phyloP scores from a whole-genome alignment of 2,888 invertebrate genomes.

The Eupithecia subumbrata region DNA sequence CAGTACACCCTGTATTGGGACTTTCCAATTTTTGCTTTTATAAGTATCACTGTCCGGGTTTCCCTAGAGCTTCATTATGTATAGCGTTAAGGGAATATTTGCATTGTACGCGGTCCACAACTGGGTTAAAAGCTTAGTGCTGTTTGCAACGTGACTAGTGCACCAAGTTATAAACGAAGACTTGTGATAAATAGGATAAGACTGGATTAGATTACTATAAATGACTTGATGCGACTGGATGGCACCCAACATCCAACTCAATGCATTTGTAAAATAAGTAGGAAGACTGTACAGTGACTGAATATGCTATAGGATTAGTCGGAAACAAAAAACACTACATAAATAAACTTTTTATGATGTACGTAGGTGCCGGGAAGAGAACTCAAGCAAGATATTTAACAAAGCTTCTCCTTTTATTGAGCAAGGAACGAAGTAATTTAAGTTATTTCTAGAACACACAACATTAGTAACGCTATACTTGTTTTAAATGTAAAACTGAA shows the following conservation, averaged over 20 bases:
- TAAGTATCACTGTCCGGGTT: conserved; percentile 52
- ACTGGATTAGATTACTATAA: conserved; percentile 23
- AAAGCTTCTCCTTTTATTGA: background rate
- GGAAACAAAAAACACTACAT: background rate
- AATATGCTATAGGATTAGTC: background rate
- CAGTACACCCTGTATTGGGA: background rate
- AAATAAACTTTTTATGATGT: background rate
- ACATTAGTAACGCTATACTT: background rate
- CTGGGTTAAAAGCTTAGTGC: conserved; percentile 75
- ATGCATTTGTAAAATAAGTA: background rate
- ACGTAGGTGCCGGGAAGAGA: background rate
- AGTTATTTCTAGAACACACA: background rate
- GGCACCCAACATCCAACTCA: conserved; percentile 10
- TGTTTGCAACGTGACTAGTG: conserved; percentile 50
- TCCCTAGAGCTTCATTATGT: conserved; percentile 48
- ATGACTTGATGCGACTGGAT: conserved; percentile 16
- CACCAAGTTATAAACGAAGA: conserved; percentile 43
- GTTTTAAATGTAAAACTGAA: background rate
- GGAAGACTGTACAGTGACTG: background rate
- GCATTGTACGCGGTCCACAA: conserved; percentile 59
- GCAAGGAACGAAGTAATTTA: conserved; percentile 3
- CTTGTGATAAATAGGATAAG: conserved; percentile 44
- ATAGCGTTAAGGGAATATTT: conserved; percentile 65
- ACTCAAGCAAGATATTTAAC: background rate
- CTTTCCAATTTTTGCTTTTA: conserved; percentile 17